A percentile compares a stretch with the other conserved stretches of the same genome.
phyloP scores from a whole-genome alignment of 1,140 invertebrate species.

The Leptopilina clavipes region DNA sequence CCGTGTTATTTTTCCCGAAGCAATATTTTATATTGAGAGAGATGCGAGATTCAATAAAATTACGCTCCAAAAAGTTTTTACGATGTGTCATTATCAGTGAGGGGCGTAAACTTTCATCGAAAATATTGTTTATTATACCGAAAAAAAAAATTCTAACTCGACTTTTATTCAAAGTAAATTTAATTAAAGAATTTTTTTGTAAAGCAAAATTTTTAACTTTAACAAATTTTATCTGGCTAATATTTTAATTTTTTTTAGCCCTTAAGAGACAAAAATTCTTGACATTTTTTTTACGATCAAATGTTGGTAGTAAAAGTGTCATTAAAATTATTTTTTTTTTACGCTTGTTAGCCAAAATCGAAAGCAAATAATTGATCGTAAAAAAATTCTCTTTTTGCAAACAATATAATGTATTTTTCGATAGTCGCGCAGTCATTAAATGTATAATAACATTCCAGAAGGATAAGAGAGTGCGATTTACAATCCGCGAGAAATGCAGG shows the following conservation, averaged over 20 bases:
- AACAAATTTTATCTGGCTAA: too few relatives aligned
- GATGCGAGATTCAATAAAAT: conserved; percentile 19
- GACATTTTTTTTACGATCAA: neutral
- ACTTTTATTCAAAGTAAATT: neutral
- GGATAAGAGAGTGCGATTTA: neutral
- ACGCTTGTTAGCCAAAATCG: conserved; percentile 21
- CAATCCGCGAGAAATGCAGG: conserved; percentile 3
- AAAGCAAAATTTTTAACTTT: neutral
- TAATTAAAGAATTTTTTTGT: neutral
- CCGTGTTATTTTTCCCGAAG: neutral
- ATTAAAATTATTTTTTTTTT: neutral
- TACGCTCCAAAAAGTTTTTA: neutral
- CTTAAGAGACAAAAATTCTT: neutral
- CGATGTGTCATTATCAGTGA: neutral
- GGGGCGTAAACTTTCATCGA: neutral
- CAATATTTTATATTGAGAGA: conserved; percentile 11
- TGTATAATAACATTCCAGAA: neutral
- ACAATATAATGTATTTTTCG: neutral
- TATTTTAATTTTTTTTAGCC: too few relatives aligned
- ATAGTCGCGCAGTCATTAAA: neutral
- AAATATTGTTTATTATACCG: neutral
- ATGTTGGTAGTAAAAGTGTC: neutral
- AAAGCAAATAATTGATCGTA: neutral
- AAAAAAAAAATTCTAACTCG: too few relatives aligned
- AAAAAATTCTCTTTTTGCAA: neutral